Conservation (phyloP, 1,140 invertebrate species). For the Tetramorium parvispinum region DNA sequence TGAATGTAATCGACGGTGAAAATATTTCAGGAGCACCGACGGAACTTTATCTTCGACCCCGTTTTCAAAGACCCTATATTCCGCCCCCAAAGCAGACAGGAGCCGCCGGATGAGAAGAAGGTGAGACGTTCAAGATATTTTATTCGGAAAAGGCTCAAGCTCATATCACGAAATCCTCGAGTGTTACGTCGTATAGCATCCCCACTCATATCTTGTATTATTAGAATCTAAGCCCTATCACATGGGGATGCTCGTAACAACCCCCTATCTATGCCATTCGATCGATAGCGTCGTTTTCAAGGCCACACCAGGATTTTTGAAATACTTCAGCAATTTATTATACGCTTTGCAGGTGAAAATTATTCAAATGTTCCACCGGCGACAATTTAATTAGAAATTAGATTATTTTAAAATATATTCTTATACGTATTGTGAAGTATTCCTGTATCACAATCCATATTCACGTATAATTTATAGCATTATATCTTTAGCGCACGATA, state of each 20-base stretch:
- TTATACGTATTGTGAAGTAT: neutral
- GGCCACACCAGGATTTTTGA: neutral
- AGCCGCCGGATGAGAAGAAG: conserved; percentile 8
- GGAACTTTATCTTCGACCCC: conserved; percentile 73
- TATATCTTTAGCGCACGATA: neutral
- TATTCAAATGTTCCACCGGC: neutral
- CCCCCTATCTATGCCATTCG: conserved; percentile 29
- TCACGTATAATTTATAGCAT: neutral
- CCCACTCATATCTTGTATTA: conserved; percentile 73
- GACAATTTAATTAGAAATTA: neutral
- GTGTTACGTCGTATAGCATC: conserved; percentile 47
- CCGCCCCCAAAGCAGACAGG: conserved; percentile 6
- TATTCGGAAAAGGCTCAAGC: conserved; percentile 58
- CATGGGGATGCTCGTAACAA: neutral
- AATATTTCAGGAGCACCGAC: conserved; percentile 73
- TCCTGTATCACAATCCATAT: neutral
- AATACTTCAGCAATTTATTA: neutral
- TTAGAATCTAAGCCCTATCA: conserved; percentile 71
- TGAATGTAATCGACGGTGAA: conserved; percentile 60
- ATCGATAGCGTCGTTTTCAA: conserved; percentile 52
- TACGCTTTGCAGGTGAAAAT: neutral
- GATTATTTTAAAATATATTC: neutral
- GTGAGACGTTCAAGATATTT: neutral
- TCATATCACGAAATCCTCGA: conserved; percentile 67
- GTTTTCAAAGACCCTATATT: conserved; percentile 61